phyloP scores from a whole-genome alignment of 2,797 vertebrate genomes.

The Sebastiscus albofasciatus region DNA sequence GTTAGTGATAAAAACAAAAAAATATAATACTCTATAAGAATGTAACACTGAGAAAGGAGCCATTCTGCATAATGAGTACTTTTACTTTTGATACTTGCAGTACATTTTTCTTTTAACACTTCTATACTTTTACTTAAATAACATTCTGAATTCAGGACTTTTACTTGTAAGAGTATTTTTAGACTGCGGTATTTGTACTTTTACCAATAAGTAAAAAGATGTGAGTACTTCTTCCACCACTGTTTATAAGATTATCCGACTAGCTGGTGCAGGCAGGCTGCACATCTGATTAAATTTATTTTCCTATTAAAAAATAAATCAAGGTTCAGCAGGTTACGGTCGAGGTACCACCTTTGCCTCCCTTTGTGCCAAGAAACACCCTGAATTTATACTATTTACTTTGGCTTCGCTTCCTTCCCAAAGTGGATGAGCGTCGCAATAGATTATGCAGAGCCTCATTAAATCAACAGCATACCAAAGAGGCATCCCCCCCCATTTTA shows the following conservation, averaged over 20 bases:
- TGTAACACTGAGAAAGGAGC: too few species aligned
- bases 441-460: slow-evolving; percentile 61
- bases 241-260: background rate
- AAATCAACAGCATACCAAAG: slow-evolving; percentile 57
- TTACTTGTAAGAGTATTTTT: too few species aligned
- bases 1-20: too few species aligned
- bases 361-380: slow-evolving; percentile 13
- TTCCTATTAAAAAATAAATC: slow-evolving; percentile 12
- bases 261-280: background rate
- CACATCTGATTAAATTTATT: background rate
- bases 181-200: too few species aligned
- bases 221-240: too few species aligned
- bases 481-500: slow-evolving; percentile 9
- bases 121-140: too few species aligned
- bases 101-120: too few species aligned
- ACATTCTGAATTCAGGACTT: too few species aligned
- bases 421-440: slow-evolving; percentile 46
- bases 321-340: background rate
- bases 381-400: slow-evolving; percentile 49
- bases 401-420: slow-evolving; percentile 40
- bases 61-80: too few species aligned
- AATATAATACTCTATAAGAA: too few species aligned
- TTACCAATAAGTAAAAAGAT: too few species aligned
- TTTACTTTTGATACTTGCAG: too few species aligned
- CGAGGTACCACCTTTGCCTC: slow-evolving; percentile 11